phyloP scores from a whole-genome alignment of 2,888 invertebrate genomes.

The Apantesis nais region DNA sequence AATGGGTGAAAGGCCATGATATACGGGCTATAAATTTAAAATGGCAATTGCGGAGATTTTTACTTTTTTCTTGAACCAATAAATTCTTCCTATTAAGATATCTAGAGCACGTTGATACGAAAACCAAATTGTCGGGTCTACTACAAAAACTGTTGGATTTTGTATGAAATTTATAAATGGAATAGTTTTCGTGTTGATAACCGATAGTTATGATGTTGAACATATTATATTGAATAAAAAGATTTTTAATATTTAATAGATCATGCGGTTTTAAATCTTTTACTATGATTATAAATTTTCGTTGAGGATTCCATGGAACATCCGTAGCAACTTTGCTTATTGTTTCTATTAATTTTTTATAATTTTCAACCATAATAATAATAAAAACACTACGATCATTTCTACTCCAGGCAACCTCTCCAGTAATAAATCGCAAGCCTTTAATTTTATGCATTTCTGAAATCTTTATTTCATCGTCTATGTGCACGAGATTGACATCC shows the following conservation, averaged over 20 bases:
- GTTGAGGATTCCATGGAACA: slow-evolving; percentile 52
- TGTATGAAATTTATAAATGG: slow-evolving; percentile 36
- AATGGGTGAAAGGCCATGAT: slow-evolving; percentile 49
- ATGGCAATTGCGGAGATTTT: slow-evolving; percentile 30
- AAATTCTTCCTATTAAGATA: slow-evolving; percentile 12
- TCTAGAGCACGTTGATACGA: slow-evolving; percentile 28
- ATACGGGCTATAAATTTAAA: slow-evolving; percentile 47
- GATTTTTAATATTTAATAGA: slow-evolving; percentile 35
- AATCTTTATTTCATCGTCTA: slow-evolving; percentile 39
- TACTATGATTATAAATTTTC: slow-evolving; percentile 52
- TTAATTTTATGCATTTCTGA: slow-evolving; percentile 41
- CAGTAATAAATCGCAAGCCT: slow-evolving; percentile 43
- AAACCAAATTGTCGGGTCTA: slow-evolving; percentile 29
- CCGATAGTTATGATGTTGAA: slow-evolving; percentile 21
- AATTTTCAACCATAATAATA: slow-evolving; percentile 44
- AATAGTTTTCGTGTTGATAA: slow-evolving; percentile 16
- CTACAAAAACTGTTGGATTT: slow-evolving; percentile 40
- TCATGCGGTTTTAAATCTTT: slow-evolving; percentile 24
- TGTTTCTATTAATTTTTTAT: slow-evolving; percentile 40
- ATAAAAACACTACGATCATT: slow-evolving; percentile 31
- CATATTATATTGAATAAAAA: slow-evolving; percentile 37
- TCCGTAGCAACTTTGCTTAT: slow-evolving; percentile 42
- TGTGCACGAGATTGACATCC: slow-evolving; percentile 37
- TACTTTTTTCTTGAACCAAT: background rate
- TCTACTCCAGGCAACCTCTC: slow-evolving; percentile 39